phyloP scores from a whole-genome alignment of 2,113 vertebrate species.

The Nanger granti region DNA sequence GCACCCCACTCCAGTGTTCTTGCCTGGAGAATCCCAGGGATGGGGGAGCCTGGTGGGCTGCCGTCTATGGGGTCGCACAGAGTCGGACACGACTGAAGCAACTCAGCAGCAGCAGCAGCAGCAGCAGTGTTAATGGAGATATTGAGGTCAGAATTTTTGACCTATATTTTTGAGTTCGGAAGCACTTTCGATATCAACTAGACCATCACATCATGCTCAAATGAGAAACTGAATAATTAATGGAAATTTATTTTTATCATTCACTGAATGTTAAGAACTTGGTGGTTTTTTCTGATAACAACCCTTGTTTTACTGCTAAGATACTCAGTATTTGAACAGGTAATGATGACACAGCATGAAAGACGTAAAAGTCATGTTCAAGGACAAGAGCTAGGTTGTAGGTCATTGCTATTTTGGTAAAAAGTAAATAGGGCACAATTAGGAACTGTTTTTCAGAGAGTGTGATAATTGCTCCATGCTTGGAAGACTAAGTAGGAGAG shows the following conservation, averaged over 20 bases:
- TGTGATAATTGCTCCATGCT: not conserved
- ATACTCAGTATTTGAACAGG: not conserved
- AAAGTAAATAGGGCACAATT: not conserved
- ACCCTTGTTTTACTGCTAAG: not conserved
- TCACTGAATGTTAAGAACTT: not conserved
- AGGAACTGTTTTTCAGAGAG: not conserved
- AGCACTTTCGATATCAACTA: not conserved
- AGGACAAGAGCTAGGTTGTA: not conserved
- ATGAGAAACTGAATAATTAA: not conserved
- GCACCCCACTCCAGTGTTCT: too few relatives aligned
- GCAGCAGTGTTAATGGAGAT: not conserved
- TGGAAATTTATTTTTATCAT: not conserved
- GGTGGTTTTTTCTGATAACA: not conserved
- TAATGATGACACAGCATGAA: accelerated
- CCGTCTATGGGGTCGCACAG: too few relatives aligned
- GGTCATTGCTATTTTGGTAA: not conserved
- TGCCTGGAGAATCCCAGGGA: too few relatives aligned
- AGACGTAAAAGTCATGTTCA: not conserved
- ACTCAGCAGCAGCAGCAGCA: too few relatives aligned
- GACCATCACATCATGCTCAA: not conserved
- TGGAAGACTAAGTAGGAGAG: not conserved
- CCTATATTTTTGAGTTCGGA: not conserved
- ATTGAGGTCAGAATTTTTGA: not conserved
- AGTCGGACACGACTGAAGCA: accelerated
- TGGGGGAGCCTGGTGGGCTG: too few relatives aligned